phyloP scores from a whole-genome alignment of 2,888 invertebrate species.

The Patella depressa region DNA sequence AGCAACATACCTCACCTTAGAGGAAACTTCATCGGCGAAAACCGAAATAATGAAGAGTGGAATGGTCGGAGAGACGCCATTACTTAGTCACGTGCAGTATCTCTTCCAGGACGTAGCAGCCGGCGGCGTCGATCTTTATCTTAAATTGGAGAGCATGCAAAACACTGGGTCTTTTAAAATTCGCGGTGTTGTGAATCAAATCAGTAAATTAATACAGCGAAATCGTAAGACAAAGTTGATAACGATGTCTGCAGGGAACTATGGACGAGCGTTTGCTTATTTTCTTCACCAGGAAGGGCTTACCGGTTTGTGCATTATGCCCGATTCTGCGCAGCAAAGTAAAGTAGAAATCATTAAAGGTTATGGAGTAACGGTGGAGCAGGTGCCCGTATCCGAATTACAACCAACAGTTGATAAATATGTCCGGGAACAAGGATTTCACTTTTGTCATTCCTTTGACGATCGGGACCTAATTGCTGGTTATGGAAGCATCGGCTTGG shows the following conservation, averaged over 20 bases:
- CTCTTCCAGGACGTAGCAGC: constrained; percentile 45
- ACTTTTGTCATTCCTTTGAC: constrained; percentile 65
- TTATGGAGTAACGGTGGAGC: constrained; percentile 56
- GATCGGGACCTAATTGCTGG: constrained; percentile 61
- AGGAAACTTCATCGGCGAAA: constrained; percentile 42
- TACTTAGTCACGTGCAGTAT: constrained; percentile 45
- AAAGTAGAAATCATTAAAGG: constrained; percentile 58
- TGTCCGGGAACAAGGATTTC: constrained; percentile 46
- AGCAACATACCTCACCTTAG: constrained; percentile 34
- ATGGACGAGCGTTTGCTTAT: constrained; percentile 69
- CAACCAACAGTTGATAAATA: constrained; percentile 49
- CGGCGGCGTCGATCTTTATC: constrained; percentile 43
- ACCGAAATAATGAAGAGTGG: constrained; percentile 39
- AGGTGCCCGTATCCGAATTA: constrained; percentile 48
- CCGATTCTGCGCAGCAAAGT: constrained; percentile 62
- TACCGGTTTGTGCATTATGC: constrained; percentile 62
- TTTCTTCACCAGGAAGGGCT: constrained; percentile 46
- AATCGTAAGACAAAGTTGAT: constrained; percentile 44
- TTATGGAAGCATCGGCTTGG: constrained; percentile 56
- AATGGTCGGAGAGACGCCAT: constrained; percentile 50
- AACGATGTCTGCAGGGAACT: constrained; percentile 70
- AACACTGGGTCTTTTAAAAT: constrained; percentile 69
- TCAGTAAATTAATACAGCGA: constrained; percentile 49
- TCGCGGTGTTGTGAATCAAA: constrained; percentile 66
- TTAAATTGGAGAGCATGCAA: constrained; percentile 64